Evolutionary conservation across 35 echinoderm and acorn worm genomes (phyloP).

Genomic region (Apostichopus japonicus): DNA sequence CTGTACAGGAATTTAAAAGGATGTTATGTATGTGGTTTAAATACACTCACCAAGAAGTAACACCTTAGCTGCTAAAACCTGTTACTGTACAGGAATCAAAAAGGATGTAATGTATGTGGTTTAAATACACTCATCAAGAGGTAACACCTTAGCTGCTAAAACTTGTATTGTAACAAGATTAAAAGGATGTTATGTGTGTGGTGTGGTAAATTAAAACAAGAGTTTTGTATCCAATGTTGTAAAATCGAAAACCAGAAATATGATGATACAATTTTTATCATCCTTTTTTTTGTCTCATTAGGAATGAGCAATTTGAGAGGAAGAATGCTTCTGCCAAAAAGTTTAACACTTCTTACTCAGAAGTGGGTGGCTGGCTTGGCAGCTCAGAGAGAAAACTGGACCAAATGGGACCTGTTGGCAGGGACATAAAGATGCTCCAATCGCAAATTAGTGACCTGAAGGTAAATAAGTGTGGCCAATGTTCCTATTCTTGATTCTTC

Average conservation of each 20-base stretch:
- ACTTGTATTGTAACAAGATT: neutral
- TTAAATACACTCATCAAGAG: constrained; percentile 59
- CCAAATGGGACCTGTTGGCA: constrained; percentile 75
- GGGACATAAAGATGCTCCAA: constrained; percentile 67
- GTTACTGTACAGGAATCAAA: too few species aligned
- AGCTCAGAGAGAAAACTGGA: constrained; percentile 67
- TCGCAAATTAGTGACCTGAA: constrained; percentile 75
- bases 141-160: constrained; percentile 22
- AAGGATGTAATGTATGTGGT: too few species aligned
- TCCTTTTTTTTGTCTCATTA: constrained; percentile 22
- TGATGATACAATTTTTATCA: neutral
- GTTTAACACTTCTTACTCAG: constrained; percentile 77
- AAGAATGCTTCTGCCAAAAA: constrained; percentile 76
- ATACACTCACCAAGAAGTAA: constrained; percentile 73
- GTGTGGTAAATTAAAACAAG: neutral
- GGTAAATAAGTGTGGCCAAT: constrained; percentile 31
- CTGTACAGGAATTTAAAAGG: too few species aligned
- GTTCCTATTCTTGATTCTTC: too few species aligned
- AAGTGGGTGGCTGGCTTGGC: constrained; percentile 73
- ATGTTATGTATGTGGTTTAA: too few species aligned
- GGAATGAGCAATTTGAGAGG: constrained; percentile 76
- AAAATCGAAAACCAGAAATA: too few species aligned
- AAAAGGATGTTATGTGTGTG: too few species aligned
- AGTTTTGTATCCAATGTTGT: too few species aligned
- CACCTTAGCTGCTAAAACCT: too few species aligned